A percentile compares a stretch with the other conserved stretches of the same genome.
Conservation (phyloP, 2,888 invertebrate genomes). For the Ormyrus rosae region DNA sequence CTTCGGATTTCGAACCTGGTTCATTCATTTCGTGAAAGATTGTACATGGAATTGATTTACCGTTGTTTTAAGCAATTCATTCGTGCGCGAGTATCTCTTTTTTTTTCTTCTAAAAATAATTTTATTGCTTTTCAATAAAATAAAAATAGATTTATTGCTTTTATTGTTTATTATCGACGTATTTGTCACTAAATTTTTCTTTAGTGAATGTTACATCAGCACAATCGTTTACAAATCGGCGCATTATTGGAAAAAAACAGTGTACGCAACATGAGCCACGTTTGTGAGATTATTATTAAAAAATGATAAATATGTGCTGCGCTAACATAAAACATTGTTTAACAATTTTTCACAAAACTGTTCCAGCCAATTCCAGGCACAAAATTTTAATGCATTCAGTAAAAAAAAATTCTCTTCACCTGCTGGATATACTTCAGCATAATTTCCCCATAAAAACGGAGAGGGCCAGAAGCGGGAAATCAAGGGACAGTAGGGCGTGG, state of each 20-base stretch:
- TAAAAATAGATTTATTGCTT: conserved; percentile 14
- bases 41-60: conserved; percentile 19
- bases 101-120: conserved; percentile 1
- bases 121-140: conserved; percentile 24
- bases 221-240: too few relatives aligned
- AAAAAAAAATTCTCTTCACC: too few relatives aligned
- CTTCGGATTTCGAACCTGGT: conserved; percentile 3
- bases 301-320: not conserved
- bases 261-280: too few relatives aligned
- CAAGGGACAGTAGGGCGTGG: not conserved
- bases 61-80: conserved; percentile 27
- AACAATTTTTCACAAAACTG: not conserved
- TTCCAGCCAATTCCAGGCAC: too few relatives aligned
- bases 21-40: conserved; percentile 37
- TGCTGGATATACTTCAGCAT: conserved; percentile 17
- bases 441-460: conserved; percentile 36
- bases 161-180: conserved; percentile 1
- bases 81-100: not conserved
- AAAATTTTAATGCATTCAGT: too few relatives aligned
- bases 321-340: not conserved
- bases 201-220: too few relatives aligned
- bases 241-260: too few relatives aligned
- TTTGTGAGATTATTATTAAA: not conserved
- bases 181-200: not conserved
- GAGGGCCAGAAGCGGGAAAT: not conserved